A percentile compares a stretch with the other conserved stretches of the same genome.
phyloP scores from a whole-genome alignment of 2,797 vertebrate genomes.

The Notamacropus eugenii region DNA sequence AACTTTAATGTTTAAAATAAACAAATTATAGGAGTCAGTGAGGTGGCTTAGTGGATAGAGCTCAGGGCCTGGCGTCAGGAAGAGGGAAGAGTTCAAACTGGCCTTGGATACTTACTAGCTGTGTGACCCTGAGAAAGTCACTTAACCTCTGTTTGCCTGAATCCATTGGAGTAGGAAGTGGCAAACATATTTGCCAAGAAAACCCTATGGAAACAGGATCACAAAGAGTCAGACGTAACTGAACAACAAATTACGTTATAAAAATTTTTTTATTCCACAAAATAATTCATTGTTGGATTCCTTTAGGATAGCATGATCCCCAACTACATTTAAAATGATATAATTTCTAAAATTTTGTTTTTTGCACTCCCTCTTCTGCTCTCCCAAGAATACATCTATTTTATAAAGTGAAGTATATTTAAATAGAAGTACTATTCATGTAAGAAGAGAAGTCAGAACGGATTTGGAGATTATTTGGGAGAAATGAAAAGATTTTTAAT shows the following conservation, averaged over 20 bases:
- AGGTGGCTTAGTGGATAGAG: background rate
- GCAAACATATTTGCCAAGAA: background rate
- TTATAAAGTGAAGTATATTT: background rate
- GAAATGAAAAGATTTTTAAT: background rate
- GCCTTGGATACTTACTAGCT: background rate
- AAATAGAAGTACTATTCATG: background rate
- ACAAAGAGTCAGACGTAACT: background rate
- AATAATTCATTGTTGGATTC: conserved; percentile 24
- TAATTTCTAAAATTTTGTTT: background rate
- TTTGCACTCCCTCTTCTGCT: background rate
- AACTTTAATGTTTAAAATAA: conserved; percentile 47
- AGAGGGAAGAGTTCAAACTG: background rate
- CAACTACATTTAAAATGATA: conserved; percentile 36
- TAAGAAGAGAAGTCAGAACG: background rate
- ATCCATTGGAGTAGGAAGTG: background rate
- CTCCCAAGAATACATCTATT: conserved; percentile 15
- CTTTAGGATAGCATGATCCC: conserved; percentile 24
- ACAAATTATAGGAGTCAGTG: conserved; percentile 43
- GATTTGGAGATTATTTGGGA: conserved; percentile 7
- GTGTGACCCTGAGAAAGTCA: background rate
- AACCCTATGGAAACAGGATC: background rate
- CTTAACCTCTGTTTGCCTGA: background rate
- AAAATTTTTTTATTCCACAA: conserved; percentile 56
- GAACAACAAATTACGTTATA: conserved; percentile 26
- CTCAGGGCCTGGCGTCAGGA: background rate